phyloP scores from a whole-genome alignment of 1,140 invertebrate species.

The Drosophila parabipectinata region DNA sequence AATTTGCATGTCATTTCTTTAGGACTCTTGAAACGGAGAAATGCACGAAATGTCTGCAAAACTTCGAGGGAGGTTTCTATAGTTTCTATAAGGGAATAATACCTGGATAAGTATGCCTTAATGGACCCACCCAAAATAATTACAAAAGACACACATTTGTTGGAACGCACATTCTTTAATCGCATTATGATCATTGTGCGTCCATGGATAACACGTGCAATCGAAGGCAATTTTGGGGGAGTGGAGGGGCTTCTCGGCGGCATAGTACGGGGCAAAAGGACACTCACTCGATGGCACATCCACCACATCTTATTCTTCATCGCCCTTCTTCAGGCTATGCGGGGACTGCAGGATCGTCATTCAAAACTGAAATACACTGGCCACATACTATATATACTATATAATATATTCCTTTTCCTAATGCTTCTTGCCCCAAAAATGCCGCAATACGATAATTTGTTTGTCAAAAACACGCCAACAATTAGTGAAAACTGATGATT shows the following conservation, averaged over 20 bases:
- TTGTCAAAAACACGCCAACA: conserved; percentile 4
- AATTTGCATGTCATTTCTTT: conserved; percentile 83
- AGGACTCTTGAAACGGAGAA: conserved; percentile 75
- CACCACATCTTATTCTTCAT: no score
- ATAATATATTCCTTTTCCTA: no score
- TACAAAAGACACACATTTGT: not conserved
- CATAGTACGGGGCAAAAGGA: not conserved
- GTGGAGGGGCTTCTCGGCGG: not conserved
- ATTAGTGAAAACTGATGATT: conserved; percentile 3
- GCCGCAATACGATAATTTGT: not conserved
- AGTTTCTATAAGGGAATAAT: no score
- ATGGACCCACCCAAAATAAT: no score
- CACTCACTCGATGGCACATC: not conserved
- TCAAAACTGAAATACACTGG: not conserved
- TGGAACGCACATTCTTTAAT: not conserved
- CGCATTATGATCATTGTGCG: not conserved
- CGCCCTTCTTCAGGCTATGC: no score
- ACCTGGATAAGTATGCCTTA: no score
- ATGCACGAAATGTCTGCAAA: conserved; percentile 60
- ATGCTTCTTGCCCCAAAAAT: not conserved
- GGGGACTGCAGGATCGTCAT: not conserved
- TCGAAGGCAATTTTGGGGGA: not conserved
- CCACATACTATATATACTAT: not conserved
- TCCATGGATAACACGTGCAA: conserved; percentile 1
- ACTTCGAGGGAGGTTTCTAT: conserved; percentile 16